Evolutionary conservation across 2,113 vertebrate genomes (phyloP).

Genomic region (Daboia siamensis): DNA sequence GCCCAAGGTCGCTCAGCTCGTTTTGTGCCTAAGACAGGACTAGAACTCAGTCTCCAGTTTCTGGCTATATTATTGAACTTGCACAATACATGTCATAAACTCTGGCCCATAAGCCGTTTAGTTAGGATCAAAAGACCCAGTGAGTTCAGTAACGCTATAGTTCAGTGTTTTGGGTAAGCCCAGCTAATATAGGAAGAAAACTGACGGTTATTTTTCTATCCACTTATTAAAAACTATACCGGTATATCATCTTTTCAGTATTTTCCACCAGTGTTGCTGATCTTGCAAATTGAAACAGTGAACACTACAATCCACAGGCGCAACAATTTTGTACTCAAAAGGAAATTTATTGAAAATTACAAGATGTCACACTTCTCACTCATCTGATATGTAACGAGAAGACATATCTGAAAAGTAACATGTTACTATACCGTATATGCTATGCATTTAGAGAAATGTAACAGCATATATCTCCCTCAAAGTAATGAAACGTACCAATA

Average conservation of each 20-base stretch:
- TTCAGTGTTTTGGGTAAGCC: not conserved
- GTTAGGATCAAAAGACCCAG: not conserved
- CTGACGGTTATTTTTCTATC: not conserved
- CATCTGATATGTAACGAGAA: not conserved
- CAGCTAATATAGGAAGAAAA: not conserved
- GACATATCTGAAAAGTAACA: conserved; percentile 1
- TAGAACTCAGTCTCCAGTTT: too few species aligned
- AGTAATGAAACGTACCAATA: conserved; percentile 62
- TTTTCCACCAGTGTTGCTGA: not conserved
- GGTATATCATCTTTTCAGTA: not conserved
- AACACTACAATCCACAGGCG: not conserved
- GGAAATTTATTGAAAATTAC: not conserved
- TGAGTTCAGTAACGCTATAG: not conserved
- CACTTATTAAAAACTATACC: not conserved
- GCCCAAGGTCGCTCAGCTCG: too few species aligned
- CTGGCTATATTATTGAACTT: too few species aligned
- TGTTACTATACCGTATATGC: not conserved
- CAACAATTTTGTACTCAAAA: not conserved
- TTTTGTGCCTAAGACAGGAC: too few species aligned
- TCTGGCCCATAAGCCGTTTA: not conserved
- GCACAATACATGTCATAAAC: too few species aligned
- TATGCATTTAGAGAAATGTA: not conserved
- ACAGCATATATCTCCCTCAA: not conserved
- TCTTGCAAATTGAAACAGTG: not conserved
- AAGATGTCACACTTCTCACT: not conserved